phyloP scores from a whole-genome alignment of 2,797 vertebrate species.

The Periparus ater region DNA sequence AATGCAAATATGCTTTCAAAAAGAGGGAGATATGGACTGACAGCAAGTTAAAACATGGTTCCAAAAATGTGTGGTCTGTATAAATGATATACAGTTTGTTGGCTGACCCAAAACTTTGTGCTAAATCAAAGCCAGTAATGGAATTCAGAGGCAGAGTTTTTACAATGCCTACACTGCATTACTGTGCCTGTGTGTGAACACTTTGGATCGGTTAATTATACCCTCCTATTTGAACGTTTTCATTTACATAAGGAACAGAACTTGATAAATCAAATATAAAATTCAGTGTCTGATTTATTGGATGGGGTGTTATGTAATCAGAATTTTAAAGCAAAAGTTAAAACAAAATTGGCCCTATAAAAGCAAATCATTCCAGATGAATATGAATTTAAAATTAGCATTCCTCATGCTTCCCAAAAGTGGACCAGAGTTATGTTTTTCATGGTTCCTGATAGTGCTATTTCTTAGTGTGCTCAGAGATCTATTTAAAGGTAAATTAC shows the following conservation, averaged over 20 bases:
- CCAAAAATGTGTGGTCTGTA: background rate
- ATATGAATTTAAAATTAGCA: background rate
- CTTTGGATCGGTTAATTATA: background rate
- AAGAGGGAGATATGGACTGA: background rate
- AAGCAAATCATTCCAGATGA: background rate
- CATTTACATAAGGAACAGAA: conserved; percentile 21
- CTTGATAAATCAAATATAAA: conserved; percentile 26
- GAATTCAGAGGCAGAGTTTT: conserved; percentile 38
- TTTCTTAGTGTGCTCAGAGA: background rate
- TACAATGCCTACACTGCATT: background rate
- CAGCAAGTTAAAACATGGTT: background rate
- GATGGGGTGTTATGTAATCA: conserved; percentile 1
- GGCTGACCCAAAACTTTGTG: conserved; percentile 13
- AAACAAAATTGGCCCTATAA: background rate
- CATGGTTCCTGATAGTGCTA: background rate
- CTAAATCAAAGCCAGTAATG: conserved; percentile 14
- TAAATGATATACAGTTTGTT: conserved; percentile 14
- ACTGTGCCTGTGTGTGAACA: background rate
- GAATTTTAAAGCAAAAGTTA: conserved; percentile 22
- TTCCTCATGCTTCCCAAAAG: background rate
- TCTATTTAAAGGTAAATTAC: background rate
- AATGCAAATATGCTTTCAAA: background rate
- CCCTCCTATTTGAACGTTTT: background rate
- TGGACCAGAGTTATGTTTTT: background rate
- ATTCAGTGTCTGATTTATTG: conserved; percentile 6